phyloP scores from a whole-genome alignment of 2,888 invertebrate species.

The Cataglyphis altisquamis region DNA sequence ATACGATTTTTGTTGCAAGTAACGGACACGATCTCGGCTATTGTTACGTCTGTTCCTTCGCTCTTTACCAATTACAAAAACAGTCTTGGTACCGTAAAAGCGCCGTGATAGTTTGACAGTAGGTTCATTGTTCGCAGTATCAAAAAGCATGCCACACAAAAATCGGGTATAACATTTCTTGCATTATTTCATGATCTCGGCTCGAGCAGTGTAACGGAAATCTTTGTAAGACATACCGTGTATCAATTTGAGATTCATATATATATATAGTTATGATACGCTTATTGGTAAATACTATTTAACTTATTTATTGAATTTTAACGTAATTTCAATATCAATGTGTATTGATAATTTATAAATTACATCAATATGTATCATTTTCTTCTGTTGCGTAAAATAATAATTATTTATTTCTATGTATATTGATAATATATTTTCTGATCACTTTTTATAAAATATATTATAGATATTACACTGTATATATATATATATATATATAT shows the following conservation, averaged over 20 bases:
- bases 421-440: not conserved
- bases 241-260: not conserved
- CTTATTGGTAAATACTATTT: not conserved
- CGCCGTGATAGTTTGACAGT: conserved; percentile 22
- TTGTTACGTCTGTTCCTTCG: conserved; percentile 33
- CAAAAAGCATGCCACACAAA: conserved; percentile 51
- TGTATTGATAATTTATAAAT: too few species aligned
- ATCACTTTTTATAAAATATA: not conserved
- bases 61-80: conserved; percentile 51
- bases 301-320: not conserved
- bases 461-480: not conserved
- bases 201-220: not conserved
- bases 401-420: not conserved
- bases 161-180: conserved; percentile 53
- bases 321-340: not conserved
- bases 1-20: conserved; percentile 45
- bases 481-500: not conserved
- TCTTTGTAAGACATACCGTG: not conserved
- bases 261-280: not conserved
- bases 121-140: conserved; percentile 56
- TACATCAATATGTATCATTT: not conserved
- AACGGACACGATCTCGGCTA: conserved; percentile 44
- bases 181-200: conserved; percentile 28
- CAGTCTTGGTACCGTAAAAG: conserved; percentile 47
- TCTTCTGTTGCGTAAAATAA: not conserved